These are phyloP conservation scores for Cerceris ruficornis DNA, from an alignment of 2,888 invertebrate genomes.

Conservation along the genomic window DNA sequence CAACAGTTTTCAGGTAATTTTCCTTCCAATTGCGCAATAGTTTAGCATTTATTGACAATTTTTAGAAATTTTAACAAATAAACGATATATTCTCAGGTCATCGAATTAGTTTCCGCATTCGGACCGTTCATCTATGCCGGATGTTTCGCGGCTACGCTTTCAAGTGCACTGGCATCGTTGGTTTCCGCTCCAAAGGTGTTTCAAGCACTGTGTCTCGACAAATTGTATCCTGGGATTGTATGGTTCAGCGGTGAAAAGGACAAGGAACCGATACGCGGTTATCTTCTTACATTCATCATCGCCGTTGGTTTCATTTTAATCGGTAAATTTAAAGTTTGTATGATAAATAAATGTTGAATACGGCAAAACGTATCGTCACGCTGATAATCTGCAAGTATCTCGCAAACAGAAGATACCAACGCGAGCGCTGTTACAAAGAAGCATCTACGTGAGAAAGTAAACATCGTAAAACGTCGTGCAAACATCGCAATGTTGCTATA, in stretches of 20 bases:
- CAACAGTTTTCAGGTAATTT: conserved; percentile 89
- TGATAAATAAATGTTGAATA: background rate
- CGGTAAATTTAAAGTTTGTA: conserved; percentile 84
- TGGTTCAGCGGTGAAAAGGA: conserved; percentile 95
- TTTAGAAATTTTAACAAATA: background rate
- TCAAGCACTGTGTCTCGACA: conserved; percentile 96
- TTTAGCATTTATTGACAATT: background rate
- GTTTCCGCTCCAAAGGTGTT: conserved; percentile 98
- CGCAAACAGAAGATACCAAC: no score
- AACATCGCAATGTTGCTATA: conserved; percentile 6
- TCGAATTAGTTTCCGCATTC: conserved; percentile 91
- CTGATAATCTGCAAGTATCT: no score
- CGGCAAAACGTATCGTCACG: no score
- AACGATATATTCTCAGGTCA: conserved; percentile 84
- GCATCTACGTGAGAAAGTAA: background rate
- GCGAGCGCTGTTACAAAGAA: background rate
- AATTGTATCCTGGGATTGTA: conserved; percentile 94
- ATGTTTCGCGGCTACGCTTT: conserved; percentile 98
- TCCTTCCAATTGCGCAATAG: background rate
- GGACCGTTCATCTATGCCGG: conserved; percentile 98
- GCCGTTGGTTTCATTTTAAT: conserved; percentile 93
- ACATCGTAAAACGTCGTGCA: background rate
- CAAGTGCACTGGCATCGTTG: conserved; percentile 96
- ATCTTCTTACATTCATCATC: conserved; percentile 95
- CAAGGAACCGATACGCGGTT: conserved; percentile 93